Conservation (phyloP, 2,888 invertebrate genomes). For the Phyllotreta striolata region DNA sequence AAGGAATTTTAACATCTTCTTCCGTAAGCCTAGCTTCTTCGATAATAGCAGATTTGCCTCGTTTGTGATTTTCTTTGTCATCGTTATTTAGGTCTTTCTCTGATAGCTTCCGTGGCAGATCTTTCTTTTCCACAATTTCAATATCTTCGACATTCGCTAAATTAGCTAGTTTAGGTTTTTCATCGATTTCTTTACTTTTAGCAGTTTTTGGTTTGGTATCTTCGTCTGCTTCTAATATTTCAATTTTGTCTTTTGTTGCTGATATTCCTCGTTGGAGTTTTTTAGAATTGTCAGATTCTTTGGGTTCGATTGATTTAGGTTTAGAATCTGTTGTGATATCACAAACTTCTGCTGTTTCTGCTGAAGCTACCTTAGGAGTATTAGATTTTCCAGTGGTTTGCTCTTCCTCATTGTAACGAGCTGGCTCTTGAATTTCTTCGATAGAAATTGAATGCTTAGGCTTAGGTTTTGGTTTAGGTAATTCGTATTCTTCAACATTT, state of each 20-base stretch:
- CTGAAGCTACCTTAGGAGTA: conserved; percentile 13
- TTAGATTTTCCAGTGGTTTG: conserved; percentile 21
- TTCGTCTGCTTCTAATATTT: conserved; percentile 28
- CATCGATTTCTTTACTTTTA: conserved; percentile 46
- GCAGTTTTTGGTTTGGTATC: conserved; percentile 39
- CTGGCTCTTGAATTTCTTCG: conserved; percentile 52
- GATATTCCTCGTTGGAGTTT: conserved; percentile 26
- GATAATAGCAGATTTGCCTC: conserved; percentile 46
- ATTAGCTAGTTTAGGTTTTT: conserved; percentile 53
- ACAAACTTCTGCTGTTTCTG: conserved; percentile 8
- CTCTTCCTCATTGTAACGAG: conserved; percentile 36
- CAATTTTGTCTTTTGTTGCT: conserved; percentile 40
- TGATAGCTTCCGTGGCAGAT: conserved; percentile 26
- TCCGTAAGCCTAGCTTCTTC: conserved; percentile 47
- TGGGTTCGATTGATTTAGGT: conserved; percentile 6
- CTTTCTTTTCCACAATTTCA: conserved; percentile 38
- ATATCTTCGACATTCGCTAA: conserved; percentile 44
- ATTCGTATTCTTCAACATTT: conserved; percentile 37
- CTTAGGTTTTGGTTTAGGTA: conserved; percentile 44
- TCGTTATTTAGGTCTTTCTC: conserved; percentile 19
- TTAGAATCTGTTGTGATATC: not conserved
- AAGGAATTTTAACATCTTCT: conserved; percentile 31
- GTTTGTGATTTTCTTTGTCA: conserved; percentile 57
- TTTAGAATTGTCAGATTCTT: conserved; percentile 16
- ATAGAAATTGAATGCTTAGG: conserved; percentile 50